Base-by-base conservation (phyloP, 2,113 vertebrate species). In the Alligator sinensis region DNA sequence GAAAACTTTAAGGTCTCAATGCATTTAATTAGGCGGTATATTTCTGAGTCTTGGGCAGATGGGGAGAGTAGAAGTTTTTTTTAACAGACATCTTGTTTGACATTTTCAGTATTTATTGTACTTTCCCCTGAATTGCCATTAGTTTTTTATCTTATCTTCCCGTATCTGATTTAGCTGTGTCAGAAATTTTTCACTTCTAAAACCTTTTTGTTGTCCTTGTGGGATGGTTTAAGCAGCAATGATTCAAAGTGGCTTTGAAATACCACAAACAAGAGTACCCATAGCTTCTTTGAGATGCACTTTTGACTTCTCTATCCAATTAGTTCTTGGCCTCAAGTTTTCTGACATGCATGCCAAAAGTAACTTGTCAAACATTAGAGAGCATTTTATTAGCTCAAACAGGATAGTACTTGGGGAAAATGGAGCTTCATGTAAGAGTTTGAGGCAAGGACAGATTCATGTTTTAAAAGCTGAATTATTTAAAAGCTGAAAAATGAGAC, bases 221-320 rank as follows among this genome's bases (percentile, higher is more conserved):
- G 88, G 62, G 75, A 79, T 74, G 70, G 19, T 79, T 74, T 72
- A 63, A 88, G 60, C 68, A 90, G 47, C 60, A 58, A 22, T 61
- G 84, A 86, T 91, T 95, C 64, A 81, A 72, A 92, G 81, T 75
- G 1, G 68, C 66, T 88, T 1, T 72, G 88, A 87, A n/a, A 66
- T 19, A 89, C 57, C 82, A 30, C 58, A 15, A 77, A 58, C 78
- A 68, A 58, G 82, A 83, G 55, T 28, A 76, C 34, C 17, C 11
- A 11, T 61, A 38, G n/a, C 60, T 96, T 77, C 72, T 47, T 59
- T 84, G 87, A 84, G 74, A 47, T 28, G 28, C 55, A 77, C 77
- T 91, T 94, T 84, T 85, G 82, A 78, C 74, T 94, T 87, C 66
- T 77, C 61, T 30, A 82, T 63, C 78, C 87, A 91, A 82, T 94